These are phyloP conservation scores for Anastrepha obliqua DNA, from an alignment of 1,140 invertebrate species.

Conservation along the genomic window DNA sequence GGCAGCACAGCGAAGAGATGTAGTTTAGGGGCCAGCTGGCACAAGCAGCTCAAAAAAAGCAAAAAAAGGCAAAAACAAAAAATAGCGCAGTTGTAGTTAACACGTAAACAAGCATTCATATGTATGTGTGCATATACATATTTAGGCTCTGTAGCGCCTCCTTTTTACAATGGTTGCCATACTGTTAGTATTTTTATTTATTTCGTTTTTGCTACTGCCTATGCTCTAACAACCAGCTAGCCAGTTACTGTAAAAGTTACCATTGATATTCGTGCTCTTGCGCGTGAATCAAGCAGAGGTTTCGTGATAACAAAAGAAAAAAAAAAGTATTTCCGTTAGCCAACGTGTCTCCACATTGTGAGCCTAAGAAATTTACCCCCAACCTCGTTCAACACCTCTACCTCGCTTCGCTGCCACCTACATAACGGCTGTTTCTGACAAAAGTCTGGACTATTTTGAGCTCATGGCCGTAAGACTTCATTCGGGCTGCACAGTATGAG, in stretches of 20 bases:
- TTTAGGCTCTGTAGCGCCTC: neutral
- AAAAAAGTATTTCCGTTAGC: constrained; percentile 5
- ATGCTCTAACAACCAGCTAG: too few relatives aligned
- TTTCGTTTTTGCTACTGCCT: too few relatives aligned
- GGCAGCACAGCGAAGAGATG: neutral
- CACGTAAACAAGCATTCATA: neutral
- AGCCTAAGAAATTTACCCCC: neutral
- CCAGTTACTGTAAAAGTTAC: too few relatives aligned
- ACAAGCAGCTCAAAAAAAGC: neutral
- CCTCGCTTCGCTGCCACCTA: neutral
- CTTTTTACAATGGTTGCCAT: constrained; percentile 17
- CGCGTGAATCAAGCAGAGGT: neutral
- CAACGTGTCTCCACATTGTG: neutral
- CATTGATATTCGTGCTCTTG: neutral
- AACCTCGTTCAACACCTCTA: neutral
- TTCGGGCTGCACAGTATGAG: neutral
- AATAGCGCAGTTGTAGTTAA: neutral
- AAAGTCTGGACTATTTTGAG: neutral
- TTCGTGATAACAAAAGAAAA: neutral
- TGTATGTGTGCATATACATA: neutral
- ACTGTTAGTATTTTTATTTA: neutral
- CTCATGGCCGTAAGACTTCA: neutral
- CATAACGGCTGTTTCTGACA: neutral
- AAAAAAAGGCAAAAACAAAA: neutral
- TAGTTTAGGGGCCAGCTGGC: constrained; percentile 5